A percentile compares a stretch with the other conserved stretches of the same genome.
Conservation (phyloP, 1,140 invertebrate genomes). For the Orchestia grillus region DNA sequence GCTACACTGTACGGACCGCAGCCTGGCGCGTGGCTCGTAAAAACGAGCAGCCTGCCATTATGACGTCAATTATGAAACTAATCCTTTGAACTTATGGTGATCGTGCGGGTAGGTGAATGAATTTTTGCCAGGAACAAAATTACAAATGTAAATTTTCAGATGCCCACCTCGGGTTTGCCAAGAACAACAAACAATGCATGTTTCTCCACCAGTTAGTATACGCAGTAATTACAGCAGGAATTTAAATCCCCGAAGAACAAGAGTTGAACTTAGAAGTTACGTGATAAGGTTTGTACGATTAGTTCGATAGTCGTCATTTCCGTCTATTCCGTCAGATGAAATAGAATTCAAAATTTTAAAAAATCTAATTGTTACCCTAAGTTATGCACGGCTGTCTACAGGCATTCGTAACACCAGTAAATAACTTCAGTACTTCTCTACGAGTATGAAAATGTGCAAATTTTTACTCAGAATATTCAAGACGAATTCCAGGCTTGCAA, state of each 20-base stretch:
- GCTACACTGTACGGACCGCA: neutral
- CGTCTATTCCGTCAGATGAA: no score
- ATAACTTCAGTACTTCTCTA: neutral
- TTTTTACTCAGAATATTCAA: neutral
- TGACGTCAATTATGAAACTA: neutral
- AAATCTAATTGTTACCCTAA: no score
- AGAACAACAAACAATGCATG: no score
- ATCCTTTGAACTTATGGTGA: neutral
- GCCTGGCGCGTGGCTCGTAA: neutral
- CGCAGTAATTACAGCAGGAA: no score
- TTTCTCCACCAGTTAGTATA: no score
- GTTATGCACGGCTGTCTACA: no score
- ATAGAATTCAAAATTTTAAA: no score
- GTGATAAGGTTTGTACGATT: no score
- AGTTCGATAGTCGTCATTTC: no score
- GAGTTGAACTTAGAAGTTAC: no score
- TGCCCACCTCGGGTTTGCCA: no score
- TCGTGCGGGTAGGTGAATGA: neutral
- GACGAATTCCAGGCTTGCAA: neutral
- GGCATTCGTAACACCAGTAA: neutral
- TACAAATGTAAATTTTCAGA: neutral
- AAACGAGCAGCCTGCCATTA: neutral
- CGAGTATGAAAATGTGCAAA: neutral
- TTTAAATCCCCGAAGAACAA: no score
- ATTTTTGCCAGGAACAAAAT: neutral